Conservation (phyloP, 1,140 invertebrate genomes). For the Himalopsyche phryganea region DNA sequence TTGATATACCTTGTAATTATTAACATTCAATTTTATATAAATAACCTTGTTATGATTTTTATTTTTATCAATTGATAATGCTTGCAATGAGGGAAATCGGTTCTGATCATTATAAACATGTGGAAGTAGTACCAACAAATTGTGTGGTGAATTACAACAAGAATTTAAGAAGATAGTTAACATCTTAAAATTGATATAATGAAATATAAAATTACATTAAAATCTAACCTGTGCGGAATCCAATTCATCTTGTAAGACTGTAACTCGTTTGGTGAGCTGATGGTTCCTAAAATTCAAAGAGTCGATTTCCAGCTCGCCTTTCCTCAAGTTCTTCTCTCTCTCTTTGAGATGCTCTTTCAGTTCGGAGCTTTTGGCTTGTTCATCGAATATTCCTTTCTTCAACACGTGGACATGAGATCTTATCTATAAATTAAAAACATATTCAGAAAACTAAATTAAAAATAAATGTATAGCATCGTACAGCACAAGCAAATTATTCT, state of each 20-base stretch:
- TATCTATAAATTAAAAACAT: constrained; percentile 57
- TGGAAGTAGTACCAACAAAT: too few species aligned
- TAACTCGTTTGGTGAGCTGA: constrained; percentile 84
- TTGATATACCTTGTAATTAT: too few species aligned
- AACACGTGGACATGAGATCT: constrained; percentile 84
- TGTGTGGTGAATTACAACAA: too few species aligned
- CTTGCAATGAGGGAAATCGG: too few species aligned
- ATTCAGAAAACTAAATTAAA: neutral
- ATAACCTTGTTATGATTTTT: too few species aligned
- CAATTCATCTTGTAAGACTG: constrained; percentile 86
- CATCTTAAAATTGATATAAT: too few species aligned
- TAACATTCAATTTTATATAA: too few species aligned
- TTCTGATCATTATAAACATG: too few species aligned
- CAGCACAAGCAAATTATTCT: neutral
- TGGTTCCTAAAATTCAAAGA: constrained; percentile 90
- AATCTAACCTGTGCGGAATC: constrained; percentile 58
- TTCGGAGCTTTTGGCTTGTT: constrained; percentile 73
- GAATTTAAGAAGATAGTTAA: too few species aligned
- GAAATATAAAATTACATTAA: too few species aligned
- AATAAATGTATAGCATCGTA: neutral
- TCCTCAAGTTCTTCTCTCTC: constrained; percentile 77
- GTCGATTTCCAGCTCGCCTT: constrained; percentile 89
- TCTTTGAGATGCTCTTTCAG: constrained; percentile 74
- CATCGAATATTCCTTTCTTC: constrained; percentile 88
- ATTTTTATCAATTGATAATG: too few species aligned